Evolutionary conservation across 2,888 invertebrate genomes (phyloP).

Genomic region (Eupithecia insigniata): DNA sequence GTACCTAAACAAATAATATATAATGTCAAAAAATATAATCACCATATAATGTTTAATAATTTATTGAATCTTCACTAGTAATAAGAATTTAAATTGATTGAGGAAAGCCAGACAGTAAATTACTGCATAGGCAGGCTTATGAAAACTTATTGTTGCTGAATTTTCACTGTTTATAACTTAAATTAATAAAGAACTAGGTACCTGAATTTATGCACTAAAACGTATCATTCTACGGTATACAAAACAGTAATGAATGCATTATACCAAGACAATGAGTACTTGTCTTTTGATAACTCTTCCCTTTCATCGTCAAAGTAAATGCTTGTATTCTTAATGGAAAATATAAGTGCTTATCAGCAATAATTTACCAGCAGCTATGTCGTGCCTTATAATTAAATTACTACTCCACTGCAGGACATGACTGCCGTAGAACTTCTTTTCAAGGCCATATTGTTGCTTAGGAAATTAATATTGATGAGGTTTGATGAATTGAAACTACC

Average conservation of each 20-base stretch:
- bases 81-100: not conserved
- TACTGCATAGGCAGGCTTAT: not conserved
- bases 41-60: not conserved
- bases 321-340: not conserved
- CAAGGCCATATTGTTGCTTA: not conserved
- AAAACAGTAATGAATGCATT: not conserved
- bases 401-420: not conserved
- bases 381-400: constrained; percentile 4
- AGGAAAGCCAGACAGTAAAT: not conserved
- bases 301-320: not conserved
- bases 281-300: not conserved
- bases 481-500: no score
- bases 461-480: not conserved
- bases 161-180: not conserved
- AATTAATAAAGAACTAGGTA: not conserved
- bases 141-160: not conserved
- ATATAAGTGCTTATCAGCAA: not conserved
- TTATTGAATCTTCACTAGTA: not conserved
- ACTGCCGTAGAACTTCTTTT: not conserved
- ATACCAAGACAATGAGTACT: not conserved
- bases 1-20: not conserved
- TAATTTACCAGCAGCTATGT: not conserved
- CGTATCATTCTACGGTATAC: not conserved
- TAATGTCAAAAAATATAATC: no score
- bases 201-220: not conserved